Percentiles rank a stretch among this genome's conserved stretches.
Evolutionary conservation across 2,888 invertebrate species (phyloP).

Genomic region (Lithophane socia): DNA sequence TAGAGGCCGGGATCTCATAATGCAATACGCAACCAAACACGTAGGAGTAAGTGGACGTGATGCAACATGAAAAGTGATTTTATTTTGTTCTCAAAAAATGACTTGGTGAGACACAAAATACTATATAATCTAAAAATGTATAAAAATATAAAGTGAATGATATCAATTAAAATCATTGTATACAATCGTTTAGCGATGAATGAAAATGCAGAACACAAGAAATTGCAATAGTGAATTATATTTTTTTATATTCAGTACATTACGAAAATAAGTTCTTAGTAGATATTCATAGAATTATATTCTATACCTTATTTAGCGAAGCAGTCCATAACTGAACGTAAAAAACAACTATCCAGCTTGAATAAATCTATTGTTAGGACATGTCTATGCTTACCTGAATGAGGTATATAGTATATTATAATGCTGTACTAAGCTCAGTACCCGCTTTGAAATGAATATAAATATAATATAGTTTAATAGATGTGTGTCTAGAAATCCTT

Average conservation of each 20-base stretch:
- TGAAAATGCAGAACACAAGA: constrained; percentile 84
- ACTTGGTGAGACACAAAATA: constrained; percentile 78
- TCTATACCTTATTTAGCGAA: constrained; percentile 54
- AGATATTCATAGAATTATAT: constrained; percentile 72
- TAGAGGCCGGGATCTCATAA: constrained; percentile 90
- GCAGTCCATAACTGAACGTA: constrained; percentile 12
- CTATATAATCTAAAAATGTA: constrained; percentile 80
- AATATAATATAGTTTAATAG: constrained; percentile 77
- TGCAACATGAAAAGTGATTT: constrained; percentile 88
- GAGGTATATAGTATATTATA: constrained; percentile 72
- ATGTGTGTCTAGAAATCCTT: constrained; percentile 81
- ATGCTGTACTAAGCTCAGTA: constrained; percentile 74
- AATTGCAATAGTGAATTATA: constrained; percentile 88
- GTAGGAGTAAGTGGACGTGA: constrained; percentile 81
- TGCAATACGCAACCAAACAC: constrained; percentile 77
- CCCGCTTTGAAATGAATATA: constrained; percentile 78
- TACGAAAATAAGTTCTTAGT: constrained; percentile 71
- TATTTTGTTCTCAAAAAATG: constrained; percentile 87
- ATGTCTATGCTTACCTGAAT: constrained; percentile 29
- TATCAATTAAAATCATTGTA: constrained; percentile 82
- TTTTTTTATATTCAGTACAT: constrained; percentile 87
- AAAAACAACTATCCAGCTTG: background rate
- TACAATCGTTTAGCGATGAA: constrained; percentile 80
- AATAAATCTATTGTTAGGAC: constrained; percentile 22
- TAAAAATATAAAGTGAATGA: constrained; percentile 85